Conservation (phyloP, 1,140 invertebrate genomes). For the Drosophila navojoa region DNA sequence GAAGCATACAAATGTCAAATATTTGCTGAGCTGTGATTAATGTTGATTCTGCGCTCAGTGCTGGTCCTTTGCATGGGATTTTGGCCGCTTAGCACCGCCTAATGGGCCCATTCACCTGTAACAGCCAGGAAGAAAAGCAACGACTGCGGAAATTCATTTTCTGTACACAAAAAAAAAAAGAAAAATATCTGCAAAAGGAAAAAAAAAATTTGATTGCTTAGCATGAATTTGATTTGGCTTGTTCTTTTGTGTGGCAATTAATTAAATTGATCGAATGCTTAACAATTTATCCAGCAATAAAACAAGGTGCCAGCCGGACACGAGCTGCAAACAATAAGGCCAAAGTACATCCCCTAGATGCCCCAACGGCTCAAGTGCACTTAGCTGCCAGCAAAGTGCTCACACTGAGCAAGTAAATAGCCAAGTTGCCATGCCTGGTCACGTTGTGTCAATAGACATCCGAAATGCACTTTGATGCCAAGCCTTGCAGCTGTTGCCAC, state of each 20-base stretch:
- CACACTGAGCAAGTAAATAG: conserved; percentile 44
- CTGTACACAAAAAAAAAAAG: conserved; percentile 8
- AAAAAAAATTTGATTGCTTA: conserved; percentile 32
- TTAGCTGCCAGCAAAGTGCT: conserved; percentile 14
- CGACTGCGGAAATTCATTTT: conserved; percentile 56
- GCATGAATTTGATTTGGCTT: conserved; percentile 44
- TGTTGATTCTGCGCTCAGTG: conserved; percentile 70
- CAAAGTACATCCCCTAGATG: conserved; percentile 10
- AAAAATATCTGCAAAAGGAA: neutral
- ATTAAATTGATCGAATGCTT: conserved; percentile 75
- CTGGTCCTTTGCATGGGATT: conserved; percentile 53
- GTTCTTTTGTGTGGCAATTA: conserved; percentile 52
- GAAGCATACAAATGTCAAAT: conserved; percentile 73
- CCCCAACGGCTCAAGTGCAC: conserved; percentile 40
- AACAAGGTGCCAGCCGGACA: conserved; percentile 38
- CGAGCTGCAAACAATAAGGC: conserved; percentile 33
- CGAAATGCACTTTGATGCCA: conserved; percentile 68
- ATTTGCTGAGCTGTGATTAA: conserved; percentile 81
- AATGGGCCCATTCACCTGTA: conserved; percentile 58
- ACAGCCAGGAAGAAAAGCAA: conserved; percentile 15
- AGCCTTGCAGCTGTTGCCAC: conserved; percentile 58
- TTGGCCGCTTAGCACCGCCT: conserved; percentile 41
- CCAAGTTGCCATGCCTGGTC: conserved; percentile 54
- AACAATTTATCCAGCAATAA: conserved; percentile 63
- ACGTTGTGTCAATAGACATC: conserved; percentile 74